phyloP scores from a whole-genome alignment of 2,113 vertebrate genomes.

The Chionodraco myersi region DNA sequence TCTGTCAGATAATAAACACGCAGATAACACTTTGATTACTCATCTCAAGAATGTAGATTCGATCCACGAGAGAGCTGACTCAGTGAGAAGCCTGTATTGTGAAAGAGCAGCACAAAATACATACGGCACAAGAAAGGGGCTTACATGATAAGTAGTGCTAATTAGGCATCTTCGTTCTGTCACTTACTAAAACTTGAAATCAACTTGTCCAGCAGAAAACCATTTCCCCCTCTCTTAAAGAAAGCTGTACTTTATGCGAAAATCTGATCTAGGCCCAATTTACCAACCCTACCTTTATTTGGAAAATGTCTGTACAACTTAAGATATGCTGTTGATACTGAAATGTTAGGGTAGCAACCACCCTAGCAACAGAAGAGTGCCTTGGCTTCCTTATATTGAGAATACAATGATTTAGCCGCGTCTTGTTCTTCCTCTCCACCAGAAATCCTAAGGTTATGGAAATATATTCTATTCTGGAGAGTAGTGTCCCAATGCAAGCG shows the following conservation, averaged over 20 bases:
- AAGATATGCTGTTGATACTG: too few species aligned
- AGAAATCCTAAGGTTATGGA: not conserved
- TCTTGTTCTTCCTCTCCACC: not conserved
- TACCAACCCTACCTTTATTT: not conserved
- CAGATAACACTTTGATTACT: conserved; percentile 37
- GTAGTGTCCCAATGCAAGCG: not conserved
- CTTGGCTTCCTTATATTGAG: not conserved
- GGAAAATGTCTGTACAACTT: not conserved
- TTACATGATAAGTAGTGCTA: not conserved
- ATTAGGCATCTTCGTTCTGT: not conserved
- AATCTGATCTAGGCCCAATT: not conserved
- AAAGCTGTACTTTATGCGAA: too few species aligned
- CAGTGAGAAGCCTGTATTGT: not conserved
- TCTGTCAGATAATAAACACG: conserved; percentile 18
- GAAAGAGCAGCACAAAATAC: not conserved
- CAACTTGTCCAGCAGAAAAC: not conserved
- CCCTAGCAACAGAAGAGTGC: not conserved
- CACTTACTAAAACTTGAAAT: not conserved
- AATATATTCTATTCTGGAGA: not conserved
- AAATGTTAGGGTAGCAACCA: not conserved
- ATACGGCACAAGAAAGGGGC: not conserved
- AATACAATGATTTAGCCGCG: not conserved
- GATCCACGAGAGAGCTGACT: not conserved
- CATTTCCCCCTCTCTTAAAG: too few species aligned
- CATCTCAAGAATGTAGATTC: conserved; percentile 26